Conservation (phyloP, 2,113 vertebrate species). For the Dryoscopus gambensis region DNA sequence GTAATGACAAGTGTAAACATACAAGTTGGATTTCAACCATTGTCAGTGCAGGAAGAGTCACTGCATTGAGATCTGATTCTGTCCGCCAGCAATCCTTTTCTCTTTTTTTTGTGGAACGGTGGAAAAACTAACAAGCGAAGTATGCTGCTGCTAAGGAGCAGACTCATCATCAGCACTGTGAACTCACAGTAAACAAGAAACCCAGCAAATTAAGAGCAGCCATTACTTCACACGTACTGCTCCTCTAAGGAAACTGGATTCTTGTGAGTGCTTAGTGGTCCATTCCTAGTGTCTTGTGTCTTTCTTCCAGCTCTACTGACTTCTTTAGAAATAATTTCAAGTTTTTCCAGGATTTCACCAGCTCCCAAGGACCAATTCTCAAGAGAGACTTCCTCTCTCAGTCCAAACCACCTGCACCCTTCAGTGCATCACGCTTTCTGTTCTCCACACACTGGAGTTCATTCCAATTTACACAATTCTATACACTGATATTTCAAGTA, state of each 20-base stretch:
- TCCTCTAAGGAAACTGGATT: neutral
- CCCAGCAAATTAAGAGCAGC: neutral
- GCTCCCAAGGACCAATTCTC: neutral
- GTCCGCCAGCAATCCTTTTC: neutral
- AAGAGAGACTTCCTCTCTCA: neutral
- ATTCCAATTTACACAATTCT: neutral
- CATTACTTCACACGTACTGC: neutral
- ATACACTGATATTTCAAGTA: neutral
- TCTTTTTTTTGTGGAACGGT: neutral
- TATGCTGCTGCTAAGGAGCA: neutral
- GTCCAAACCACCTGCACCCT: neutral
- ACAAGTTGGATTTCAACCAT: neutral
- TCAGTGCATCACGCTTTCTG: rapidly evolving
- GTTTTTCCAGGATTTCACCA: neutral
- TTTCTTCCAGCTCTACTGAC: neutral
- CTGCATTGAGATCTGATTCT: neutral
- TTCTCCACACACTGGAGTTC: neutral
- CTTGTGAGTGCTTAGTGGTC: neutral
- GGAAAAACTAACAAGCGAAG: neutral
- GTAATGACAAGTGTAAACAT: neutral
- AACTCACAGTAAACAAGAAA: neutral
- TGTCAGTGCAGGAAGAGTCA: neutral
- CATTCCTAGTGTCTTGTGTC: neutral
- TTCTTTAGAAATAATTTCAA: neutral
- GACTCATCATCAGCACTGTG: neutral